These are phyloP conservation scores for Fregetta grallaria DNA, from an alignment of 2,113 vertebrate genomes.

Conservation along the genomic window DNA sequence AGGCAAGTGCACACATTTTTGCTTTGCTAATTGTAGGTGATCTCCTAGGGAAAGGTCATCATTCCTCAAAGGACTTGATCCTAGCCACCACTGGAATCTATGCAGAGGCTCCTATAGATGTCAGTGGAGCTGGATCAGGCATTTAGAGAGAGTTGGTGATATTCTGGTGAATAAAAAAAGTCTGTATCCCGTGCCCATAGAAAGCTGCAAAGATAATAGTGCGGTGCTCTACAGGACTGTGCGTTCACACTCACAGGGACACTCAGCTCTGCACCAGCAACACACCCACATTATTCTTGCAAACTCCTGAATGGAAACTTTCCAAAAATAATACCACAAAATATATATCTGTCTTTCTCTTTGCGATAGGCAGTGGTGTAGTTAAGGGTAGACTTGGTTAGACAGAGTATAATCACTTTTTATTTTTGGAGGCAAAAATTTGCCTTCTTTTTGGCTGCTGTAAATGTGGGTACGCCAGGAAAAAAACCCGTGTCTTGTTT, in stretches of 20 bases:
- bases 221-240: neutral
- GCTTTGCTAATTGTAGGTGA: neutral
- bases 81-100: neutral
- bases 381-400: constrained; percentile 63
- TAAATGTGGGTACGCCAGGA: constrained; percentile 27
- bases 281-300: constrained; percentile 35
- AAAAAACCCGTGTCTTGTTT: neutral
- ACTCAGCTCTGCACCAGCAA: neutral
- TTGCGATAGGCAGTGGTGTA: constrained; percentile 53
- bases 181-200: neutral
- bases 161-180: neutral
- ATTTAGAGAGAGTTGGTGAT: neutral
- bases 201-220: neutral
- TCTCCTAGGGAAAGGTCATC: neutral
- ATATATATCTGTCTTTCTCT: constrained; percentile 22
- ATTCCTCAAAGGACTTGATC: neutral
- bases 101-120: neutral
- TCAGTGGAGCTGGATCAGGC: neutral
- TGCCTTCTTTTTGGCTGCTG: constrained; percentile 60
- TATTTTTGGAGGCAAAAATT: constrained; percentile 73
- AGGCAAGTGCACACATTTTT: neutral
- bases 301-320: constrained; percentile 48
- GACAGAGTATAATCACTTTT: constrained; percentile 74
- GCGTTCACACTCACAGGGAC: neutral
- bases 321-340: constrained; percentile 72